Conservation (phyloP, 2,797 vertebrate genomes). For the Allenopithecus nigroviridis region DNA sequence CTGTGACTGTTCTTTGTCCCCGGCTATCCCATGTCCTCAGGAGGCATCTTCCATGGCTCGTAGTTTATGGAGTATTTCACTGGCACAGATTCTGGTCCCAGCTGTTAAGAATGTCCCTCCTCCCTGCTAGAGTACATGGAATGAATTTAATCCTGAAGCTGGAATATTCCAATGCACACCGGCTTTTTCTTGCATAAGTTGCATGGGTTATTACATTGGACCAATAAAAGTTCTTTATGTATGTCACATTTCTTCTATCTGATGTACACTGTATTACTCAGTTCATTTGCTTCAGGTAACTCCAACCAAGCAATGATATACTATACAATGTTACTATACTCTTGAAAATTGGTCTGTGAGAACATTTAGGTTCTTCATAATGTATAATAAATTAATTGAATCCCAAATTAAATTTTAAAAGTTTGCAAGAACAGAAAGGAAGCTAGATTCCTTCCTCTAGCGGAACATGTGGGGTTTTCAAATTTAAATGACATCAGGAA, state of each 20-base stretch:
- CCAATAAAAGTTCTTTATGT: neutral
- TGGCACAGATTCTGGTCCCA: neutral
- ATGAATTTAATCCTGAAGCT: neutral
- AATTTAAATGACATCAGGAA: conserved; percentile 60
- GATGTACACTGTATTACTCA: neutral
- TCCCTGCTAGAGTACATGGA: neutral
- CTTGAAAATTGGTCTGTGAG: neutral
- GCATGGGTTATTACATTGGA: neutral
- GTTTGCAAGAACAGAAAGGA: conserved; percentile 40
- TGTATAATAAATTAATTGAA: conserved; percentile 14
- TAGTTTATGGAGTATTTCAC: neutral
- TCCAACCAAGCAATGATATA: neutral
- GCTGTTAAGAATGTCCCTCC: neutral
- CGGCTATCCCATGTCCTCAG: neutral
- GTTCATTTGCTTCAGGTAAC: neutral
- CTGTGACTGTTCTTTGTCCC: neutral
- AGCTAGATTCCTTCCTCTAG: conserved; percentile 35
- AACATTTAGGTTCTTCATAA: neutral
- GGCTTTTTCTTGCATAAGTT: neutral
- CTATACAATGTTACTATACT: neutral
- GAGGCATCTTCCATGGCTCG: neutral
- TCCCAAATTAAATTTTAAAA: conserved; percentile 35
- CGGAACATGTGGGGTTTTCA: neutral
- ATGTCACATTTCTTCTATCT: neutral
- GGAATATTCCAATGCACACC: neutral